Evolutionary conservation across 2,888 invertebrate genomes (phyloP), one percentile per base, ranked within the genome.

Genomic region (Endomychus coccineus): DNA sequence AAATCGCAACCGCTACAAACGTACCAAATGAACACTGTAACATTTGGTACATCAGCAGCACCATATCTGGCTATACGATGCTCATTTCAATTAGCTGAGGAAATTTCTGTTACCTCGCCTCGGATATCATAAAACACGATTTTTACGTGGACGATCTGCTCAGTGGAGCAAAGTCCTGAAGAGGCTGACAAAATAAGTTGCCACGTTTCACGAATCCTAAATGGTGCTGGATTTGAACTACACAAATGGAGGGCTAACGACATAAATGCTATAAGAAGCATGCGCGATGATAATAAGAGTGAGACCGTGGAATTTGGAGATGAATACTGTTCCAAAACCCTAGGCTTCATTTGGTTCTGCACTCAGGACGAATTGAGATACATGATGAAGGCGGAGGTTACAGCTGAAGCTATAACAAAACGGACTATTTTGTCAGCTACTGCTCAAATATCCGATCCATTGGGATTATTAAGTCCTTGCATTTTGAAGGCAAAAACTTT

Each of bases 371-470:
- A 16, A 14, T 21, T 35, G 17, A 6, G 19, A 21, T 35, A 16
- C 12, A 27, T 10, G n/a, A 16, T 17, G 4, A 15, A 14, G 13
- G 28, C 13, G 13, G 9, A 27, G 4, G 12, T 13, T 4, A 16
- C 22, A 36, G 16, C 13, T 9, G 19, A 13, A 22, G 15, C 13
- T 6, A 13, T 40, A 1, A 43, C 36, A 6, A 46, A 50, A 36
- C 39, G 41, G 4, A 27, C 6, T 9, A 45, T 46, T 7, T 21
- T 49, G 16, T 42, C 45, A 4, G 30, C 27, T n/a, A 42, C 46
- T 16, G 30, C 39, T 4, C 41, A 49, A 39, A 46, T 50, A n/a
- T 52, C 48, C 39, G 49, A 51, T 28, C 49, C 44, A 6, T 24
- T 52, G 17, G 51, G 49, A 4, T 21, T 52, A 10, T 27, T 52